Evolutionary conservation across 2,113 vertebrate genomes (phyloP).

Genomic region (Seriola quinqueradiata): DNA sequence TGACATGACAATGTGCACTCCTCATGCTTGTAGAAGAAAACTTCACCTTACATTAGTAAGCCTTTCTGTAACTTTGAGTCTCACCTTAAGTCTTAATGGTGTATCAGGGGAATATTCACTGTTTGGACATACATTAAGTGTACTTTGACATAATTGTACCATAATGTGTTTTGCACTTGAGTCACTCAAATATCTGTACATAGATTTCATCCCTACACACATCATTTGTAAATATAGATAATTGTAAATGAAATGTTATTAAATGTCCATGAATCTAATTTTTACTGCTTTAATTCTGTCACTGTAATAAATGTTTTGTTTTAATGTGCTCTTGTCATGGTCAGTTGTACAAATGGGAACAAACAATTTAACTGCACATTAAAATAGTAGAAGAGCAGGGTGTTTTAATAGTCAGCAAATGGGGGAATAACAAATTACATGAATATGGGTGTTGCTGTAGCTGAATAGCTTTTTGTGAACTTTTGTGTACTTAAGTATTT

Average conservation of each 20-base stretch:
- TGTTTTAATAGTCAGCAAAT: neutral
- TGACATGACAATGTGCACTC: neutral
- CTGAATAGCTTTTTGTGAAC: neutral
- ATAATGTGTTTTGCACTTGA: conserved; percentile 39
- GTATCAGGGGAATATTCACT: conserved; percentile 8
- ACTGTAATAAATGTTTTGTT: conserved; percentile 30
- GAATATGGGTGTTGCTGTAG: neutral
- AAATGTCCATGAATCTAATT: conserved; percentile 15
- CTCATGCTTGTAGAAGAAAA: conserved; percentile 1
- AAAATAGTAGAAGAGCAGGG: neutral
- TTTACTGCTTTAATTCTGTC: conserved; percentile 32
- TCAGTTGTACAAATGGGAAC: neutral
- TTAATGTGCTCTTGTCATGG: conserved; percentile 8
- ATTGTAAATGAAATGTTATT: conserved; percentile 23
- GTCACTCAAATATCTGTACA: conserved; percentile 22
- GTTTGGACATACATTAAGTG: neutral
- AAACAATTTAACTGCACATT: neutral
- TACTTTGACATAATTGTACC: conserved; percentile 5
- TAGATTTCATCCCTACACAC: neutral
- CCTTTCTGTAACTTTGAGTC: conserved; percentile 9
- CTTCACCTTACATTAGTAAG: neutral
- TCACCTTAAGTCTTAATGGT: conserved; percentile 6
- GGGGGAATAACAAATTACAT: neutral
- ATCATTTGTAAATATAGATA: conserved; percentile 29
- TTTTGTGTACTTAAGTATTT: neutral